Evolutionary conservation across 2,888 invertebrate species (phyloP).

Genomic region (Caenorhabditis sinica): DNA sequence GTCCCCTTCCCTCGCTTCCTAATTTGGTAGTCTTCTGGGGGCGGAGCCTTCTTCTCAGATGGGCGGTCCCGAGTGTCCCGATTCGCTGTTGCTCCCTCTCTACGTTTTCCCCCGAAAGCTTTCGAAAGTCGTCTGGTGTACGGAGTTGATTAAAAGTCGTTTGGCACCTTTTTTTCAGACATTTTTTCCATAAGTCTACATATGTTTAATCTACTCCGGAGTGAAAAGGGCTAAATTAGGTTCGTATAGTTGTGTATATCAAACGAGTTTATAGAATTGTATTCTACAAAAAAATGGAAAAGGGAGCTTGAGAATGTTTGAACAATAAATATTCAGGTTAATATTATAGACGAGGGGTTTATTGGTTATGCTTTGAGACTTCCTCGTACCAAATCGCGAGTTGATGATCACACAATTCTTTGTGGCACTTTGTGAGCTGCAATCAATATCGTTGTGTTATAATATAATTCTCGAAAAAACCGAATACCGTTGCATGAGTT

Average conservation of each 20-base stretch:
- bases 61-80: slow-evolving; percentile 46
- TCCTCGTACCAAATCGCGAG: background rate
- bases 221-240: background rate
- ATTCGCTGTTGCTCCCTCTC: slow-evolving; percentile 24
- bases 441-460: background rate
- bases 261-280: no score
- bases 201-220: background rate
- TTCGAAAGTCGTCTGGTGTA: background rate
- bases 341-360: no score
- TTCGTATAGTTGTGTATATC: slow-evolving; percentile 7
- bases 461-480: background rate
- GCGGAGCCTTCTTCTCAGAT: slow-evolving; percentile 28
- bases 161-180: slow-evolving; percentile 39
- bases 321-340: no score
- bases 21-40: slow-evolving; percentile 66
- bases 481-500: background rate
- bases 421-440: background rate
- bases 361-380: background rate
- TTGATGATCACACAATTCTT: background rate
- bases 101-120: background rate
- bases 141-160: slow-evolving; percentile 47
- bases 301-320: no score
- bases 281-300: no score
- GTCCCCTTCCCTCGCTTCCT: slow-evolving; percentile 27
- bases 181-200: background rate